Base-by-base conservation (phyloP, 2,113 vertebrate genomes). In the Stigmatopora argus region DNA sequence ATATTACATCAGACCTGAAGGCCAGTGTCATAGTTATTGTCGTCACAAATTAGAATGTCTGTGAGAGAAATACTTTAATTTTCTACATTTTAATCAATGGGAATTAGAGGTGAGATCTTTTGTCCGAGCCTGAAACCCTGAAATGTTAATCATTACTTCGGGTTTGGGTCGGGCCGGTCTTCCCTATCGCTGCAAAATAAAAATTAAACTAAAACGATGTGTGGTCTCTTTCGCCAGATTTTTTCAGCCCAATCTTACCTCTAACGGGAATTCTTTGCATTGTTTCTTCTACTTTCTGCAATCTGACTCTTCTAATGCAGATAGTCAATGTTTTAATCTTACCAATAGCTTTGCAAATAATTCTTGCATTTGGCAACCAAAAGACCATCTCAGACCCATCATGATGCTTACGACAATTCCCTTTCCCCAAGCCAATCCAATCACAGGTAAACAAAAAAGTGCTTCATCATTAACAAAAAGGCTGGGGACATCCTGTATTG, bases 11-110 rank as follows among this genome's bases (percentile, higher is more conserved):
- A 15, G 59, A 1, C 11, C 41, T 17, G 41, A 51, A 51, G 7
- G 26, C 23, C 62, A 41, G 18, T 23, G 51, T 68, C 49, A 51
- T 21, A 65, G 55, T 71, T 23, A 14, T 38, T 63, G 26, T 18
- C 23, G 26, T 62, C 26, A 21, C 26, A 45, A 18, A 59, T 35
- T 18, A 11, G 46, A 15, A 59, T 23, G 64, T 65, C 34, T 11
- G 55, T 60, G 10, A 48, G 41, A 19, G 34, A 52, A 26, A 46
- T 44, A 56, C 48, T 57, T 3, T 2, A 34, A 63, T 38, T 52
- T 47, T 18, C 23, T 45, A 57, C 52, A 64, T 13, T 46, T n/a
- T 7, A 12, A 65, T 31, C 8, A 48, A 49, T 44, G 38, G 53
- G 17, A 41, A 56, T 35, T 31, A 31, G n/a, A n/a, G 26, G 26